Percentiles rank a stretch among this genome's conserved stretches.
Evolutionary conservation across 2,113 vertebrate species (phyloP).

Genomic region (Ellobius talpinus): DNA sequence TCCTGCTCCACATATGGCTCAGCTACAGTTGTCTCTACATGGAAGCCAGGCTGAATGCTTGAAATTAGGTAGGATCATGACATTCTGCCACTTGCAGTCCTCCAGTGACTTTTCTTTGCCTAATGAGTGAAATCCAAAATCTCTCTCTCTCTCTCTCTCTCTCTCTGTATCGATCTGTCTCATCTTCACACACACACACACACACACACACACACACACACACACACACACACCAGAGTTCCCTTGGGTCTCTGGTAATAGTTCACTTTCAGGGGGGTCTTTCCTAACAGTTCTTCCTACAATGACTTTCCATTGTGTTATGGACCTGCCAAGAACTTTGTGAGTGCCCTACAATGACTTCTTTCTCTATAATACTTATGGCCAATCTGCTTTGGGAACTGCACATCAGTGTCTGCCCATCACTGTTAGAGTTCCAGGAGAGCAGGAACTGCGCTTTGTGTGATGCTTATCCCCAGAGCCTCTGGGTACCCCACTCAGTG

Average conservation of each 20-base stretch:
- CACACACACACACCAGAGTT: too few species aligned
- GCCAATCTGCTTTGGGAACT: background rate
- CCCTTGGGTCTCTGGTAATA: background rate
- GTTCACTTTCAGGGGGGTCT: background rate
- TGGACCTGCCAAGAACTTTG: background rate
- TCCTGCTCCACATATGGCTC: background rate
- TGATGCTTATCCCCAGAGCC: background rate
- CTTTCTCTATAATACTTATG: background rate
- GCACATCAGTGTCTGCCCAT: background rate
- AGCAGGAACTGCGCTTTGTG: background rate
- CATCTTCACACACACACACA: too few species aligned
- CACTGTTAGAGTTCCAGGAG: background rate
- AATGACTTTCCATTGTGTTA: background rate
- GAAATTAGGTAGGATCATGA: background rate
- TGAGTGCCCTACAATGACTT: background rate
- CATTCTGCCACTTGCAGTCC: background rate
- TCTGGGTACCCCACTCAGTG: background rate
- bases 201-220: too few species aligned
- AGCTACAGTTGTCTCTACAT: background rate
- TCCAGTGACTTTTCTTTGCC: background rate
- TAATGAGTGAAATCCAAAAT: background rate
- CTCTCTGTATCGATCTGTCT: too few species aligned
- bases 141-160: too few species aligned
- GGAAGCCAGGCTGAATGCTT: background rate
- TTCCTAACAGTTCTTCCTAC: background rate